These are phyloP conservation scores for Colaptes auratus DNA, from an alignment of 2,113 vertebrate genomes.

Conservation along the genomic window DNA sequence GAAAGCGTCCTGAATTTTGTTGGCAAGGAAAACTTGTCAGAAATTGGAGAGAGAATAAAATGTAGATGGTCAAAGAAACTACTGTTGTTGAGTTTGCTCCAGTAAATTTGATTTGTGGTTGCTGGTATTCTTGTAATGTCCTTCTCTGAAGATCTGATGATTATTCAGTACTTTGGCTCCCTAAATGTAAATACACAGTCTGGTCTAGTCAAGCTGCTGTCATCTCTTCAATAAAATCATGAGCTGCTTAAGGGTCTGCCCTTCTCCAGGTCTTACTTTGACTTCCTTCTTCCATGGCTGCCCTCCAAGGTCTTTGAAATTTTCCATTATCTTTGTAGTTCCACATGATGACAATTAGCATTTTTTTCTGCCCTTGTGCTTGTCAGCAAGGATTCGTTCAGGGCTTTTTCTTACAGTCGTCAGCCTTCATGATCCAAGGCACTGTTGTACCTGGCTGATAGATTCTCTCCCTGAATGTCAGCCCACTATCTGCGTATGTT, in stretches of 20 bases:
- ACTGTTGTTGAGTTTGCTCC: not conserved
- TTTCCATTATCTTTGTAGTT: conserved; percentile 39
- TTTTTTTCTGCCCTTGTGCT: conserved; percentile 13
- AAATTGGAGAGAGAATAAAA: not conserved
- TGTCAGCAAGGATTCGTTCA: conserved; percentile 10
- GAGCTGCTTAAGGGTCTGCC: not conserved
- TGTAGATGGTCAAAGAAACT: not conserved
- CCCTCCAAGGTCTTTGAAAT: conserved; percentile 35
- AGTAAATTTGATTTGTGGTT: not conserved
- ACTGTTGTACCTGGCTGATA: not conserved
- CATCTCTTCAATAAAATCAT: not conserved
- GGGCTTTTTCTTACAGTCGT: not conserved
- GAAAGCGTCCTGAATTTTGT: not conserved
- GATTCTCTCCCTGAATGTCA: not conserved
- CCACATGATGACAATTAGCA: not conserved
- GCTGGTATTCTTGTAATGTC: not conserved
- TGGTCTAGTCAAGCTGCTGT: not conserved
- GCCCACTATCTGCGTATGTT: not conserved
- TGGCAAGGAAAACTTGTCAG: not conserved
- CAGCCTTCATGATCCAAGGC: not conserved
- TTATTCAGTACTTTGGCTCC: not conserved
- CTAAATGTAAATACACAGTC: not conserved
- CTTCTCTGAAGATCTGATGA: not conserved
- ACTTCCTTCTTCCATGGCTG: conserved; percentile 7
- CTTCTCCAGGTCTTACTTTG: not conserved